Base-by-base conservation (phyloP, 2,888 invertebrate species). In the Drosophila multiciliata region DNA sequence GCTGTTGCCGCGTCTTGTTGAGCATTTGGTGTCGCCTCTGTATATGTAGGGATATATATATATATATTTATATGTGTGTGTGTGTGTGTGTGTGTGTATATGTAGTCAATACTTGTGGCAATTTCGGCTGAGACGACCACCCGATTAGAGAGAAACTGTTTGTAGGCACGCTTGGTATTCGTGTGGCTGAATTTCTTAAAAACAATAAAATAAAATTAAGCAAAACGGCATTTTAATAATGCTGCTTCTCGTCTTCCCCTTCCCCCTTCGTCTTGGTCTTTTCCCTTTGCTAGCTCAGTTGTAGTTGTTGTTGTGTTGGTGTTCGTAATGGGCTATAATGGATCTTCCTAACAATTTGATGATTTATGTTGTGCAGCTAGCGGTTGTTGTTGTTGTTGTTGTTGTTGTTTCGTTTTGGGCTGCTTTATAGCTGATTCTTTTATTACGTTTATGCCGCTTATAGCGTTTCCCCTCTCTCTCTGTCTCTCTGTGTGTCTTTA, bases 181-280 rank as follows among this genome's bases (percentile, higher is more conserved):
- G 87, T 82, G 87, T 80, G 89, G 89, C 70, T 75, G 67, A 78
- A 87, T 87, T 90, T 90, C 90, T 77, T 60, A 78, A 88, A 90
- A 90, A 86, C 80, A 87, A 90, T 90, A 90, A 90, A 91, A 89
- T 87, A 74, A 90, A 89, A 91, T 90, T 90, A 90, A 90, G 83
- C 89, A 89, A 90, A 90, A 90, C 91, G 91, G 86, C 86, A 89
- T 89, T 90, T 89, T 90, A 89, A 89, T 89, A 89, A 89, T 79
- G 87, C 79, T 83, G 74, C 66, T 66, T 63, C 63, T 2, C 45
- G 23, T 45, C 45, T 49, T 45, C 57, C 23, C 11, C 29, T 50
- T 2, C 23, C 12, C 12, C 45, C 23, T 5, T 0, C 9, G 11
- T 20, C 20, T 42, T 29, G 42, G 57, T 65, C 66, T 67, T 63